Evolutionary conservation across 2,113 vertebrate genomes (phyloP).

Genomic region (Triplophysa tibetana): DNA sequence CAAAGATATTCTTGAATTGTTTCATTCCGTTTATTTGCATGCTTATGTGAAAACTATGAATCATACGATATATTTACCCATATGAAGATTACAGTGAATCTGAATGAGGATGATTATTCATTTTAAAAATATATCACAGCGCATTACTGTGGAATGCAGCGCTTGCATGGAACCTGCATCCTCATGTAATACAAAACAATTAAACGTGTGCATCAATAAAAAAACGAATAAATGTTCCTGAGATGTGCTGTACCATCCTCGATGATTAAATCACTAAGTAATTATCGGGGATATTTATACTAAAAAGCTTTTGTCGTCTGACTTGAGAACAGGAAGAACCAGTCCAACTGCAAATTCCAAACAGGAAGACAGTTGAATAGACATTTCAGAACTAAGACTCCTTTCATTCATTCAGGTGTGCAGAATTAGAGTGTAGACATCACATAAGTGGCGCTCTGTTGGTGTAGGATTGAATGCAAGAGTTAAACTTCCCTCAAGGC

Average conservation of each 20-base stretch:
- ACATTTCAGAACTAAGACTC: neutral
- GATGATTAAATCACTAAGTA: neutral
- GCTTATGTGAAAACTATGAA: neutral
- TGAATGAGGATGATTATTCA: neutral
- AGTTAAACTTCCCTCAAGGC: neutral
- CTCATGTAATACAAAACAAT: neutral
- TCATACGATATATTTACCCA: neutral
- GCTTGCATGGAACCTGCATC: neutral
- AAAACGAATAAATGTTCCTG: neutral
- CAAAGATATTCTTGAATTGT: too few species aligned
- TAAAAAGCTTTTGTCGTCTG: neutral
- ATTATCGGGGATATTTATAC: conserved; percentile 19
- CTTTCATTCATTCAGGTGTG: conserved; percentile 34
- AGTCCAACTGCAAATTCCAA: conserved; percentile 19
- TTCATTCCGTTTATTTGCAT: neutral
- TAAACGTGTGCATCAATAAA: neutral
- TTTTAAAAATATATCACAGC: conserved; percentile 2
- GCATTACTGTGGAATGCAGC: neutral
- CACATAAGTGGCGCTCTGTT: neutral
- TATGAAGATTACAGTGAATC: neutral
- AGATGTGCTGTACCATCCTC: neutral
- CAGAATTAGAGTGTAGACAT: neutral
- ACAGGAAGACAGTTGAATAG: conserved; percentile 23
- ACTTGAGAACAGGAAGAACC: conserved; percentile 30
- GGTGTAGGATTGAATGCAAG: neutral